phyloP scores from a whole-genome alignment of 2,888 invertebrate species.

The Rhamphomyia laevipes region DNA sequence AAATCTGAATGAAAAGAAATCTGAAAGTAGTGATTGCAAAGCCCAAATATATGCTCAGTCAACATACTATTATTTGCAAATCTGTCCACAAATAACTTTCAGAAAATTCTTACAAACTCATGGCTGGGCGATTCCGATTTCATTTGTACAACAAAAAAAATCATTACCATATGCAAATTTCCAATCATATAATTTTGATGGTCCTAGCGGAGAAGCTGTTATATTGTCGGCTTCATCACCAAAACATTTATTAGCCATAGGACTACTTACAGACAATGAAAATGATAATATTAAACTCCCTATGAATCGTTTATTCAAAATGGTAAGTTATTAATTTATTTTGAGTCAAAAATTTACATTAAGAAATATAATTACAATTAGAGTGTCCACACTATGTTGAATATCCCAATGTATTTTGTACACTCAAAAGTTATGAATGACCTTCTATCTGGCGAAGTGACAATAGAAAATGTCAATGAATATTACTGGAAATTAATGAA shows the following conservation, averaged over 20 bases:
- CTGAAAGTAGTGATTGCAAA: constrained; percentile 15
- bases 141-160: constrained; percentile 28
- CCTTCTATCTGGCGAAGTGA: constrained; percentile 48
- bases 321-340: constrained; percentile 5
- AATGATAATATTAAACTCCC: neutral
- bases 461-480: constrained; percentile 48
- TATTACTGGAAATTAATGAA: constrained; percentile 53
- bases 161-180: constrained; percentile 29
- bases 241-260: constrained; percentile 25
- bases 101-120: constrained; percentile 32
- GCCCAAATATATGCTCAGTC: constrained; percentile 32
- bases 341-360: neutral
- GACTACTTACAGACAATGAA: constrained; percentile 21
- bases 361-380: constrained; percentile 20
- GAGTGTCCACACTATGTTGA: constrained; percentile 58
- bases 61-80: constrained; percentile 29
- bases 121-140: constrained; percentile 20
- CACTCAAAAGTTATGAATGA: constrained; percentile 60
- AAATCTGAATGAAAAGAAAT: neutral
- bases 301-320: constrained; percentile 14
- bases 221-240: constrained; percentile 32
- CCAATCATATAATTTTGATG: constrained; percentile 30
- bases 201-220: constrained; percentile 31
- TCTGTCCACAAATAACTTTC: constrained; percentile 31
- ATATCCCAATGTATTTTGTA: constrained; percentile 55